phyloP scores from a whole-genome alignment of 2,113 vertebrate genomes.

The Poicephalus meyeri region DNA sequence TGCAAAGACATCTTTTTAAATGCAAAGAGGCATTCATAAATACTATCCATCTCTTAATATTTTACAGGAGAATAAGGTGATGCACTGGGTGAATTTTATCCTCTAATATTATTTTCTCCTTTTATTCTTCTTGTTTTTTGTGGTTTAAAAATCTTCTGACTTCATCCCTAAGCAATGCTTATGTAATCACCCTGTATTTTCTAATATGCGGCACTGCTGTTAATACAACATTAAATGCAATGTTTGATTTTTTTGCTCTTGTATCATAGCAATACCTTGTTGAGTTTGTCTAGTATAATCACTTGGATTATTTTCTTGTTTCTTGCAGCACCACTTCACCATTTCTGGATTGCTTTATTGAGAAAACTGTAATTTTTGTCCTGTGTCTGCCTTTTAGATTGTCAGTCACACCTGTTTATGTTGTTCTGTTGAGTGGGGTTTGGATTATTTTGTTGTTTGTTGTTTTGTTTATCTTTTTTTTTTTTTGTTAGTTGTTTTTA shows the following conservation, averaged over 20 bases:
- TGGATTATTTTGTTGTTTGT: background rate
- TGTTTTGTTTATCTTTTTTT: background rate
- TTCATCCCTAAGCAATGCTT: background rate
- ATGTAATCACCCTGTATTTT: background rate
- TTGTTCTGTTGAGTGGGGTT: background rate
- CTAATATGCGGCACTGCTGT: background rate
- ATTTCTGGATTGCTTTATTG: background rate
- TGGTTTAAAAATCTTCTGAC: background rate
- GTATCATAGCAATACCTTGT: background rate
- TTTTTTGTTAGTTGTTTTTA: background rate
- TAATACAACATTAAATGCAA: background rate
- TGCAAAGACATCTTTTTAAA: background rate
- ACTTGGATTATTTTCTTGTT: background rate
- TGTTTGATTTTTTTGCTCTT: background rate
- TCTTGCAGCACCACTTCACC: background rate
- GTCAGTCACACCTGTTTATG: background rate
- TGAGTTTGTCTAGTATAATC: background rate
- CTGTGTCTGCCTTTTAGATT: background rate
- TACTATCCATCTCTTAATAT: accelerated
- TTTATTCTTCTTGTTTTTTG: background rate
- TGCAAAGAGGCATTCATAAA: background rate
- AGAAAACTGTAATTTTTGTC: background rate
- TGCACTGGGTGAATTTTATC: background rate
- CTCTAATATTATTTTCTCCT: background rate
- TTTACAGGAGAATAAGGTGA: background rate